Conservation (phyloP, 2,113 vertebrate genomes). For the Zonotrichia leucophrys region DNA sequence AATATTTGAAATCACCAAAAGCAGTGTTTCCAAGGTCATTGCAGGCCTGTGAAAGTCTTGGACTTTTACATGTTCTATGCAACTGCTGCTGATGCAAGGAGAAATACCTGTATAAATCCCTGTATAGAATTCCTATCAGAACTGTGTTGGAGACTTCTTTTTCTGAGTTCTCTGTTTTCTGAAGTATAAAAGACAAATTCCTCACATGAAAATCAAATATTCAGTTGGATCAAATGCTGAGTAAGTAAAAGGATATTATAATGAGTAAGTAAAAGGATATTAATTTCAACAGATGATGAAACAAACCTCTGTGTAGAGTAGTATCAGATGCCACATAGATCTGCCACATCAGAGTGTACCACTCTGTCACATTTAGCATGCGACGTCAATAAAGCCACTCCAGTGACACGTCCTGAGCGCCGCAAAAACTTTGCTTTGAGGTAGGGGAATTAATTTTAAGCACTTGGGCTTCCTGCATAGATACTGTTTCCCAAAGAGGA, state of each 20-base stretch:
- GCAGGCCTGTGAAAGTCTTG: background rate
- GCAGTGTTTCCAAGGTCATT: background rate
- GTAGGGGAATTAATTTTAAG: background rate
- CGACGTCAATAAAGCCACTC: accelerated
- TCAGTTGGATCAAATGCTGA: background rate
- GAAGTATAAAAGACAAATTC: background rate
- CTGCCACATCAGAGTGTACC: background rate
- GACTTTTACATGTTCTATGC: background rate
- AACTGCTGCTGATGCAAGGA: background rate
- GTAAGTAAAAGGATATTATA: background rate
- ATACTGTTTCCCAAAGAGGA: background rate
- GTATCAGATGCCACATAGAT: background rate
- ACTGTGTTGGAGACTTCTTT: background rate
- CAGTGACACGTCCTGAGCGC: background rate
- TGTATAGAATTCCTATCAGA: background rate
- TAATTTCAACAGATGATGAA: background rate
- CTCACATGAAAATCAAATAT: background rate
- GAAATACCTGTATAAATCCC: background rate
- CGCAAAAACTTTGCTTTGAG: background rate
- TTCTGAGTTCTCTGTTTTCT: background rate
- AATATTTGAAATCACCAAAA: background rate
- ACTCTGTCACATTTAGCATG: background rate
- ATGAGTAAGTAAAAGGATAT: background rate
- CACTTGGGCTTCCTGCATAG: background rate
- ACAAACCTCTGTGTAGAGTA: background rate